Evolutionary conservation across 2,113 vertebrate species (phyloP).

Genomic region (Burhinus oedicnemus): DNA sequence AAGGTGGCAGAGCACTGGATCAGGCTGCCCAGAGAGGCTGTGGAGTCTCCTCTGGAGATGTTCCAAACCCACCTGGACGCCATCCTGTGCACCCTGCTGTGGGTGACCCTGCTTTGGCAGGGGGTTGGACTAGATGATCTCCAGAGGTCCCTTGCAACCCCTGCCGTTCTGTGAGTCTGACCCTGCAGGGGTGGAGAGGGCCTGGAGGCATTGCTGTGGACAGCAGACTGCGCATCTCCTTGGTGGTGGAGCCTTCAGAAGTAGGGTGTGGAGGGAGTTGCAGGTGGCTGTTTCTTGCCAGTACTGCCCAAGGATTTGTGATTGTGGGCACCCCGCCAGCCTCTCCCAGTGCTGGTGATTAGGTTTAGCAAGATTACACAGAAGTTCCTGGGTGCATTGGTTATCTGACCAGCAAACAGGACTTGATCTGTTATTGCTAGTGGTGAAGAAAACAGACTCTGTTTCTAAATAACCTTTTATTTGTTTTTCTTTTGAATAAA

Average conservation of each 20-base stretch:
- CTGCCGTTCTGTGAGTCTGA: no score
- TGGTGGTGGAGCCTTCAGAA: not conserved
- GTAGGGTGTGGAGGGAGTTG: not conserved
- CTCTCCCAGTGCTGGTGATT: fast-evolving
- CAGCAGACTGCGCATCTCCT: fast-evolving
- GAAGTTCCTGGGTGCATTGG: not conserved
- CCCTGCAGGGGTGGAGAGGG: fast-evolving
- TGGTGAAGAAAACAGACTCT: not conserved
- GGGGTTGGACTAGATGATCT: no score
- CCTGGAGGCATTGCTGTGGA: not conserved
- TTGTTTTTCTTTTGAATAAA: not conserved
- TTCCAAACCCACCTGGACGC: no score
- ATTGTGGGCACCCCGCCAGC: not conserved
- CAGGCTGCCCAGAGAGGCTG: no score
- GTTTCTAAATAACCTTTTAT: not conserved
- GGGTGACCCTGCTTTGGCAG: no score
- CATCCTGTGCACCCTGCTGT: no score
- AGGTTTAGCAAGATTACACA: fast-evolving
- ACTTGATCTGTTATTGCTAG: not conserved
- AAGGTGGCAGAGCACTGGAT: no score
- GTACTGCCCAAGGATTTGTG: not conserved
- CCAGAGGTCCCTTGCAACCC: no score
- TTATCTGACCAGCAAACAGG: not conserved
- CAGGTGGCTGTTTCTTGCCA: no score
- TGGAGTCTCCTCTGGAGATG: no score